Evolutionary conservation across 1,140 invertebrate species (phyloP), one percentile per base, ranked within the genome.

Genomic region (Cyphomyrmex costatus): DNA sequence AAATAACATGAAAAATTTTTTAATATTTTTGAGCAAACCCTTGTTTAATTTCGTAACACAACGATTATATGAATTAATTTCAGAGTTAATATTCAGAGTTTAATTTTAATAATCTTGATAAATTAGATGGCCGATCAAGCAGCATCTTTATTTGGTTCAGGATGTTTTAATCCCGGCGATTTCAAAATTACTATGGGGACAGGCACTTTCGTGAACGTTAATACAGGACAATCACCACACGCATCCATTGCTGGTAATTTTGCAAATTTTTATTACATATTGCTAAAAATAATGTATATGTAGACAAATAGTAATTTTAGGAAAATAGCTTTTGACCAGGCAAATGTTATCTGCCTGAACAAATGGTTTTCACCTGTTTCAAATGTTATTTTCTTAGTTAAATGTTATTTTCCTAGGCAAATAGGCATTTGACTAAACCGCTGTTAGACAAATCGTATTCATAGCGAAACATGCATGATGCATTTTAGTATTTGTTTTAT

Each of bases 111-210:
- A 42, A 83, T 60, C 12, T 30, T 4, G 19, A 2, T 60, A 49
- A 73, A 94, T 58, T 89, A 97, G 95, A 96, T 98, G 93, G 97
- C 97, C 14, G 97, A 98, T 94, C 97, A 98, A 94, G 96, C 98
- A 61, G 98, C 98, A 0, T 98, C 99, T 1, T 97, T 99, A 95
- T 99, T 98, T 96, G 99, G 98, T 19, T 97, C 98, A 0, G 97
- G 98, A 86, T 99, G 98, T 92, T 98, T 98, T 92, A 93, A 96
- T 0, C 94, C 95, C 3, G 98, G 98, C 19, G 97, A 98, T 92
- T 96, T 99, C 0, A 99, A 99, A 93, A 95, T 99, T 21, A 99
- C 99, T 0, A 96, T 99, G 95, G 99, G 99, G 0, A 99, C 99
- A 0, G 99, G 99, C 0, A 98, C 97, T 1, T 99, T 99, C 93